Base-by-base conservation (phyloP, 2,113 vertebrate genomes). In the Xyliphius kryptos region DNA sequence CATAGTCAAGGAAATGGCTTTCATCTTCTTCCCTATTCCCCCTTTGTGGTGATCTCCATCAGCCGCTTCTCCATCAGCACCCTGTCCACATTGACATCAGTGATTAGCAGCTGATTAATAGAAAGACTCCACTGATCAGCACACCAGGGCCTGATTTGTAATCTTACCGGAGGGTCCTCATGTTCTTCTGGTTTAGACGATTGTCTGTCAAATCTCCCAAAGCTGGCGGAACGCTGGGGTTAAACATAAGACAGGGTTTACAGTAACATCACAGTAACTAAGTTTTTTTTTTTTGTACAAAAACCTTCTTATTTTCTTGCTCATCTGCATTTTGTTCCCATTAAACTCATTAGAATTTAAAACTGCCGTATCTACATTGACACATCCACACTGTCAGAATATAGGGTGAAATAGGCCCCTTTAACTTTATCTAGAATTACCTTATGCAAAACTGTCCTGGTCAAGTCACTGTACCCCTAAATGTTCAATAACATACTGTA, bases 1-100 rank as follows among this genome's bases (percentile, higher is more conserved):
- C 90, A 87, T 87, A 51, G 90, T 89, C 70, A 88, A 80, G 3
- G 89, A 88, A 74, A 87, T 90, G 64, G 80, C 83, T 74, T 89
- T 87, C 83, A 86, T 87, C 75, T 90, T 91, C 80, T 85, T 90
- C 19, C 85, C 78, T 62, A 89, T 44, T 61, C 83, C 68, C 56
- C 81, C 77, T 74, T 83, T 85, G 37, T 67, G 69, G 15, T 70
- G 62, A 5, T 88, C 84, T 65, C 74, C 72, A 71, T 84, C 87
- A 65, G 71, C 78, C 6, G 65, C 60, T 62, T 87, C 79, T 26
- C 63, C 66, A 20, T 89, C 82, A 60, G 50, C 57, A n/a, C 69
- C 16, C 86, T 90, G 53, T 22, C 44, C 15, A 59, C 13, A 59
- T 16, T 17, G n/a, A 10, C 47, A 6, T 37, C 40, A 14, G 13